phyloP scores from a whole-genome alignment of 1,140 invertebrate genomes.

The Drosophila jambulina region DNA sequence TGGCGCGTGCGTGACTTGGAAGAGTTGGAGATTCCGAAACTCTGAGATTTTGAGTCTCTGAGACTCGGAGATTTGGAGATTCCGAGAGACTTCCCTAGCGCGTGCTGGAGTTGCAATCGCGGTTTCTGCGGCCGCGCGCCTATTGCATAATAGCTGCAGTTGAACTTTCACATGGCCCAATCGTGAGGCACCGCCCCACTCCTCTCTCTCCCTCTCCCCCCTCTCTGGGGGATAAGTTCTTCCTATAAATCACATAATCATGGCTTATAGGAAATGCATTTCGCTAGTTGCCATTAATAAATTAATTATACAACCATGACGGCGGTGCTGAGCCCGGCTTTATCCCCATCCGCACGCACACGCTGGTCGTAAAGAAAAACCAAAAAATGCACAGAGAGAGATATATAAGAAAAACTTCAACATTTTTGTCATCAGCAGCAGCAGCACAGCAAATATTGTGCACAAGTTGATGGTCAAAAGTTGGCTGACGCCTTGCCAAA shows the following conservation, averaged over 20 bases:
- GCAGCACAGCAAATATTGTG: constrained; percentile 32
- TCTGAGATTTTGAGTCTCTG: background rate
- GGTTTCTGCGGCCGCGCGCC: constrained; percentile 31
- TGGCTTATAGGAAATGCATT: constrained; percentile 52
- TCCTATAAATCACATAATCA: constrained; percentile 76
- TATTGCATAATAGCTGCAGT: constrained; percentile 60
- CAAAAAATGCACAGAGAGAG: constrained; percentile 28
- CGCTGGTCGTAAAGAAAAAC: constrained; percentile 17
- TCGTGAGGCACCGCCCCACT: constrained; percentile 12
- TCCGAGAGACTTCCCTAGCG: constrained; percentile 5
- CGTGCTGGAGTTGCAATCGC: constrained; percentile 34
- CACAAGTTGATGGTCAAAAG: constrained; percentile 71
- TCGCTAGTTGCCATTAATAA: constrained; percentile 59
- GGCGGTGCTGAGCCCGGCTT: constrained; percentile 23
- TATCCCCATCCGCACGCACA: constrained; percentile 41
- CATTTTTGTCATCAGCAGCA: constrained; percentile 36
- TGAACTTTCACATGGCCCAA: constrained; percentile 67
- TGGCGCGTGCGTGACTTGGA: constrained; percentile 65
- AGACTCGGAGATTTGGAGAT: constrained; percentile 3
- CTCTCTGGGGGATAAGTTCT: constrained; percentile 47
- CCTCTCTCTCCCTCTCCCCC: background rate
- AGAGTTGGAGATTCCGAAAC: constrained; percentile 11
- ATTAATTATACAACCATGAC: constrained; percentile 65
- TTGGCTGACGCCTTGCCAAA: constrained; percentile 63
- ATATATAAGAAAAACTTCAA: constrained; percentile 31